Percentiles rank a stretch among this genome's conserved stretches.
Evolutionary conservation across 1,140 invertebrate species (phyloP).

Genomic region (Musca vetustissima): DNA sequence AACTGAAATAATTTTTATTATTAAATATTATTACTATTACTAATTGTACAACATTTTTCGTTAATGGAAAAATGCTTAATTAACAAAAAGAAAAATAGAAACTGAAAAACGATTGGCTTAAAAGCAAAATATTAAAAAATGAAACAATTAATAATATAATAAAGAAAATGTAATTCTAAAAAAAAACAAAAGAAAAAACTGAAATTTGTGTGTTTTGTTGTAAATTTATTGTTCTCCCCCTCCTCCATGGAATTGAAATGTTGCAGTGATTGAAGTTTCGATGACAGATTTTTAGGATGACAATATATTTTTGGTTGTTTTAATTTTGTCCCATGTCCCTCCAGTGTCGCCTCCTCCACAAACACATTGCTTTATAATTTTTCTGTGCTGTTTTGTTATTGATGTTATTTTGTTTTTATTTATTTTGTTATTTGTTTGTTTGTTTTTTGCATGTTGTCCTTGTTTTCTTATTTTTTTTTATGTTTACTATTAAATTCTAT

Average conservation of each 20-base stretch:
- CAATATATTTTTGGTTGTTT: too few species aligned
- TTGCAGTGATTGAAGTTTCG: too few species aligned
- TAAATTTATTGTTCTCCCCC: too few species aligned
- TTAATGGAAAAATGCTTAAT: slow-evolving; percentile 1
- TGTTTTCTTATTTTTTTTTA: neutral
- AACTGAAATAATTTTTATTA: neutral
- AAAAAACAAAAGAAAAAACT: too few species aligned
- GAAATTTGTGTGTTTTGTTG: too few species aligned
- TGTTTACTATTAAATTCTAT: neutral
- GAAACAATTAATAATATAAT: neutral
- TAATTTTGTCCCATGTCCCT: too few species aligned
- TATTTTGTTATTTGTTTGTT: neutral
- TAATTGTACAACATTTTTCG: slow-evolving; percentile 23
- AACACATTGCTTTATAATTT: too few species aligned
- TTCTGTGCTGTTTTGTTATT: neutral
- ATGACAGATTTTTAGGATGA: too few species aligned
- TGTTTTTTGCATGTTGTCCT: slow-evolving; percentile 12
- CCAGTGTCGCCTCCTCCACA: too few species aligned
- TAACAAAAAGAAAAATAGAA: neutral
- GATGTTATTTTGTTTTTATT: too few species aligned
- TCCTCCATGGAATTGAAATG: too few species aligned
- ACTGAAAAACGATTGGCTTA: slow-evolving; percentile 25
- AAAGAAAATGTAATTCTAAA: too few species aligned
- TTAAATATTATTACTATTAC: slow-evolving; percentile 14
- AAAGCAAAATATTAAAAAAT: slow-evolving; percentile 30